Percentiles rank a stretch among this genome's conserved stretches.
These are phyloP conservation scores for Ectemnius cavifrons DNA, from an alignment of 2,888 invertebrate genomes.

Conservation along the genomic window DNA sequence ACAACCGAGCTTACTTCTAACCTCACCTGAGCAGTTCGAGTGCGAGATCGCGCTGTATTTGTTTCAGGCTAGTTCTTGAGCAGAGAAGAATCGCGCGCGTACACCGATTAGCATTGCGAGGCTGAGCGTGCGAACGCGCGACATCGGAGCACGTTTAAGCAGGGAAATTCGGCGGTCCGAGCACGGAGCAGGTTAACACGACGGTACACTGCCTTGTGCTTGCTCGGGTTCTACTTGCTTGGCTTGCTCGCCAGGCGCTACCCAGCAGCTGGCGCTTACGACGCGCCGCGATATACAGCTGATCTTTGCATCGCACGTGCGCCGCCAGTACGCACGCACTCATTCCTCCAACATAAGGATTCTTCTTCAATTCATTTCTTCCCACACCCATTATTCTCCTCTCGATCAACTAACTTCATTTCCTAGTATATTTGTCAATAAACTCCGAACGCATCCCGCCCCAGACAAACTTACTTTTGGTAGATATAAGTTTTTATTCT, in stretches of 20 bases:
- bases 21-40: slow-evolving; percentile 52
- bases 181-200: slow-evolving; percentile 22
- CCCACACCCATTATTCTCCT: not conserved
- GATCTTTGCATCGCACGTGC: slow-evolving; percentile 55
- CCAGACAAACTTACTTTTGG: too few relatives aligned
- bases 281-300: slow-evolving; percentile 48
- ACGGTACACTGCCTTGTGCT: slow-evolving; percentile 26
- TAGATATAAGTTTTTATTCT: too few relatives aligned
- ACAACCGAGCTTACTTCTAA: slow-evolving; percentile 36
- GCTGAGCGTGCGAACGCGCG: slow-evolving; percentile 34
- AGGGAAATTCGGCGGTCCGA: slow-evolving; percentile 9
- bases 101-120: slow-evolving; percentile 26
- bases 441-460: too few relatives aligned
- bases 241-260: slow-evolving; percentile 28
- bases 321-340: slow-evolving; percentile 26
- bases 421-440: not conserved
- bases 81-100: not conserved
- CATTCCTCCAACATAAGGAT: not conserved
- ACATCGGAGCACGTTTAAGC: slow-evolving; percentile 9
- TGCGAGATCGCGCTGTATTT: slow-evolving; percentile 15
- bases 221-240: slow-evolving; percentile 8
- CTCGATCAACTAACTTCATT: not conserved
- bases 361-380: not conserved
- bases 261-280: slow-evolving; percentile 44
- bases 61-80: slow-evolving; percentile 13